Evolutionary conservation across 2,888 invertebrate species (phyloP), one percentile per base, ranked within the genome.

Genomic region (Brenthis hecate): DNA sequence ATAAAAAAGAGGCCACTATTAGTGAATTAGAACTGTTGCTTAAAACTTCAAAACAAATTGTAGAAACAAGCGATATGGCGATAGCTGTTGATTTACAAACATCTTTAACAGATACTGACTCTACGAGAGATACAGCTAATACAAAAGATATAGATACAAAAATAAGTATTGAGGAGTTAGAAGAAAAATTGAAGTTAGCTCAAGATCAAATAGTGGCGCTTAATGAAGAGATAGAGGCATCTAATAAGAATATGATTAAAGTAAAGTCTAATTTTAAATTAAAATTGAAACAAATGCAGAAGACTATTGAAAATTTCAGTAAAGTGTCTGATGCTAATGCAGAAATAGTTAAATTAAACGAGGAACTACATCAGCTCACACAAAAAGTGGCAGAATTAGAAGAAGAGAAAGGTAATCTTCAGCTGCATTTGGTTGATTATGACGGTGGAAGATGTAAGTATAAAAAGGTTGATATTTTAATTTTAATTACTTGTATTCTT

Each of bases 341-440:
- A 53, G 95, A 96, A 83, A 92, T 96, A 69, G 93, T 95, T 0
- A 94, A 93, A 76, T 85, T 96, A 61, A 94, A 93, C 79, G 93
- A 93, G 70, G 95, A 95, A 79, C 93, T 95, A 75, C 94, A 94
- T 73, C 93, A 94, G 74, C 86, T 96, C 62, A 95, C 95, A 72
- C 96, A 96, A 77, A 95, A 95, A 91, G 94, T 98, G 71, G 96
- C 96, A 14, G 96, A 97, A 82, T 88, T 98, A 74, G 97, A 97
- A 89, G 97, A 97, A 86, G 98, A 98, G 89, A 98, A 98, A 91
- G 97, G 97, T 79, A 97, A 97, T 89, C 94, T 98, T 81, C 97
- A 98, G 89, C 92, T 98, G 83, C 96, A 96, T 89, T 94, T 97
- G 83, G 95, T 97, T 78, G 96, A 97, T 89, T 95, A 96, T 88